Conservation (phyloP, 2,888 invertebrate species). For the Opisthograptis luteolata region DNA sequence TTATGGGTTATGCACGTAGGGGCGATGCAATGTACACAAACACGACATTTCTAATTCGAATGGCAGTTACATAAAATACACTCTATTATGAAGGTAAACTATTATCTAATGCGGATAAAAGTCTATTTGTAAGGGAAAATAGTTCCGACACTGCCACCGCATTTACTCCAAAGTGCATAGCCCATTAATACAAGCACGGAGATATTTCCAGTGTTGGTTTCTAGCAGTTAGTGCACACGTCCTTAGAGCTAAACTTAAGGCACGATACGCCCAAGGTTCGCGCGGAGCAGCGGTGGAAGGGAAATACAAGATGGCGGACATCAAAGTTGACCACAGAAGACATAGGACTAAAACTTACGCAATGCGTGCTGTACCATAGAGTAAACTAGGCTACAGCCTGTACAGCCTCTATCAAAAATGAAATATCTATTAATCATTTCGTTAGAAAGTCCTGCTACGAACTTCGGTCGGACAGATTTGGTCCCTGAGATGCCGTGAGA, state of each 20-base stretch:
- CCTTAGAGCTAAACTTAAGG: slow-evolving; percentile 52
- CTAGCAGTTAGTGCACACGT: slow-evolving; percentile 77
- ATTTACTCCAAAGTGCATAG: slow-evolving; percentile 1
- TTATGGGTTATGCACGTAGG: slow-evolving; percentile 3
- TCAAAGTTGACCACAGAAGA: slow-evolving; percentile 6
- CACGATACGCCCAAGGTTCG: slow-evolving; percentile 18
- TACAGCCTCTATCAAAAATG: too few relatives aligned
- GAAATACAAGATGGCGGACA: background rate
- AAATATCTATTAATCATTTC: background rate
- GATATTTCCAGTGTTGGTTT: slow-evolving; percentile 66
- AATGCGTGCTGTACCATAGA: too few relatives aligned
- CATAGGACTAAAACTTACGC: too few relatives aligned
- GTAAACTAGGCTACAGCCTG: too few relatives aligned
- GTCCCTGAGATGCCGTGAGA: background rate
- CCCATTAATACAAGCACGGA: slow-evolving; percentile 56
- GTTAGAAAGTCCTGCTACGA: background rate
- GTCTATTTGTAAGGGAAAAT: background rate
- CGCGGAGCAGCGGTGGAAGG: slow-evolving; percentile 11
- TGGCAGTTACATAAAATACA: too few relatives aligned
- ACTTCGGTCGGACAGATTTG: slow-evolving; percentile 2
- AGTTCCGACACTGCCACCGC: slow-evolving; percentile 2
- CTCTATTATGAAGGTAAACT: too few relatives aligned
- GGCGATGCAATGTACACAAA: background rate
- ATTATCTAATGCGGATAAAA: background rate
- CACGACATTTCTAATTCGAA: too few relatives aligned